These are phyloP conservation scores for Tricholaema leucomelas DNA, from an alignment of 2,113 vertebrate species.

Conservation along the genomic window DNA sequence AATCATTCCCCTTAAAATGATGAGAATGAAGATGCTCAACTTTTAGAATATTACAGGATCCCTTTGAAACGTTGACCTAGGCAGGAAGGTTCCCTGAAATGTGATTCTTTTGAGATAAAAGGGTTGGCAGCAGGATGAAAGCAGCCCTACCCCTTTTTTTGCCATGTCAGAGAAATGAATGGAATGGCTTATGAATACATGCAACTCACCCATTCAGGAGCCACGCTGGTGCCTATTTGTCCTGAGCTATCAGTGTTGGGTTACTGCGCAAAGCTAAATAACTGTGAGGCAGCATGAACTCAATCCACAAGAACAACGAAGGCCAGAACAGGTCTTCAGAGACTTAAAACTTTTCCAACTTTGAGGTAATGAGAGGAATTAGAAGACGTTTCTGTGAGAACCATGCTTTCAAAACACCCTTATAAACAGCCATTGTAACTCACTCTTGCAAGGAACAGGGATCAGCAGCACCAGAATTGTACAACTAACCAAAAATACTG, in stretches of 20 bases:
- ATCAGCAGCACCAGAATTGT: background rate
- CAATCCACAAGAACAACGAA: conserved; percentile 63
- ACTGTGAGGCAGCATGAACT: conserved; percentile 52
- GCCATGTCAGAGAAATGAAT: conserved; percentile 64
- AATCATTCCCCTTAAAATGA: conserved; percentile 20
- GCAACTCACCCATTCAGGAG: conserved; percentile 61
- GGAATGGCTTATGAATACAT: conserved; percentile 60
- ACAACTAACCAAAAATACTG: background rate
- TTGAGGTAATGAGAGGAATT: background rate
- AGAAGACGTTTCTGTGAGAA: background rate
- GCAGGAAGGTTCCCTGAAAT: conserved; percentile 78
- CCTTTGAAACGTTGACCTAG: conserved; percentile 78
- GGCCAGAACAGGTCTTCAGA: background rate
- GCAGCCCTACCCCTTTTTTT: conserved; percentile 27
- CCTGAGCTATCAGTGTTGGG: conserved; percentile 71
- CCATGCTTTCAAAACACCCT: background rate
- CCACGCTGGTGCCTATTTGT: conserved; percentile 67
- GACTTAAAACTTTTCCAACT: background rate
- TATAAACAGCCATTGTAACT: background rate
- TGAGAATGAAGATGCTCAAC: conserved; percentile 39
- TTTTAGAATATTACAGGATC: conserved; percentile 56
- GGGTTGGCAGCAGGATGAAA: conserved; percentile 69
- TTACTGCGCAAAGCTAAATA: conserved; percentile 67
- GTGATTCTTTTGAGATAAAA: conserved; percentile 78
- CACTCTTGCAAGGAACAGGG: background rate